Base-by-base conservation (phyloP, 2,797 vertebrate species). In the Parauchenoglanis ngamensis region DNA sequence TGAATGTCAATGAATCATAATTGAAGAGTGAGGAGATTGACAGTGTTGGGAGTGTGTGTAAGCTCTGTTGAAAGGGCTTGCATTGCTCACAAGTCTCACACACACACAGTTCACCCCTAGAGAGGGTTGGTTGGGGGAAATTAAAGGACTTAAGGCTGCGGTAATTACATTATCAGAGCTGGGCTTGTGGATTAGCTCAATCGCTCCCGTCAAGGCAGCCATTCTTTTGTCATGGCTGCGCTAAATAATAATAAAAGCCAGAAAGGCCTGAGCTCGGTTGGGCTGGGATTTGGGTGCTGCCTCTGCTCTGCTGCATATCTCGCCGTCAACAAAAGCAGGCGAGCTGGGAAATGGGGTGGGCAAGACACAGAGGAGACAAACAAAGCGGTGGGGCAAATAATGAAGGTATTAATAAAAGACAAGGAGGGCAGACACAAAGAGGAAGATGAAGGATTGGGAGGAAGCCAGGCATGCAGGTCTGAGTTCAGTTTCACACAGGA, bases 131-230 rank as follows among this genome's bases (percentile, higher is more conserved):
- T 96, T 97, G 93, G 92, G 92, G 94, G 93, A 92, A 98, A 98
- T 98, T 97, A 98, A 98, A 96, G 97, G 97, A 97, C 97, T 97
- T 97, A 97, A 98, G 97, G 97, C 97, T 96, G 97, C 97, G 96
- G 97, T 99, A 99, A 99, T 99, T 99, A 99, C 98, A 99, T 99
- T 99, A 99, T 99, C 98, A 98, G 97, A 97, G 97, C 96, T 92
- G 92, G 93, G 97, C 96, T 95, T 95, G 90, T 92, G 98, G 98
- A 99, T 99, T 99, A 99, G 96, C 96, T 95, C 98, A 99, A 99
- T 99, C 98, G 97, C 97, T 97, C 96, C 97, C 98, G 98, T 99
- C 97, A 99, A 97, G 96, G 95, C 97, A 94, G 95, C 94, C 95
- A 95, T 96, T 98, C 98, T 98, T 98, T 99, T 99, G 98, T 99